A percentile compares a stretch with the other conserved stretches of the same genome.
phyloP scores from a whole-genome alignment of 2,888 invertebrate genomes.

The Mactromeris polynyma region DNA sequence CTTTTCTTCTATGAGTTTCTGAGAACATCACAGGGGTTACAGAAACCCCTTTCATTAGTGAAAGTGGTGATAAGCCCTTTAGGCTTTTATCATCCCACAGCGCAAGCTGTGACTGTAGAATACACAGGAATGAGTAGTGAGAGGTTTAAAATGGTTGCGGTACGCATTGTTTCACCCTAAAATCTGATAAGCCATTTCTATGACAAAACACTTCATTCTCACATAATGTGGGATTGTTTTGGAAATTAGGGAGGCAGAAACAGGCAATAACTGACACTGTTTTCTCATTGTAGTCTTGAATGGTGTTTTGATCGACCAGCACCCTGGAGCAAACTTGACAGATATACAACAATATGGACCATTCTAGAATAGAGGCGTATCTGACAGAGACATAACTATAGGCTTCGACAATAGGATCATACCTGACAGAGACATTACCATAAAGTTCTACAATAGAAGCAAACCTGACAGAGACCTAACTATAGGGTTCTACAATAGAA shows the following conservation, averaged over 20 bases:
- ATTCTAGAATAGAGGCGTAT: not conserved
- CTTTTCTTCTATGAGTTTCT: not conserved
- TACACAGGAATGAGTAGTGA: constrained; percentile 45
- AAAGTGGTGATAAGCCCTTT: constrained; percentile 44
- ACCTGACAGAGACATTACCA: no score
- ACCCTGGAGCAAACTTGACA: not conserved
- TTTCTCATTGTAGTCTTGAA: constrained; percentile 1
- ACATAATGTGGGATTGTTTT: constrained; percentile 28
- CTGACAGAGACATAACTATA: no score
- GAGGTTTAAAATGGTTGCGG: constrained; percentile 35
- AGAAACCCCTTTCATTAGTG: constrained; percentile 38
- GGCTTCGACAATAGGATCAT: no score
- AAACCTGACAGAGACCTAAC: no score
- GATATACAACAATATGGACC: not conserved
- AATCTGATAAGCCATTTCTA: constrained; percentile 33
- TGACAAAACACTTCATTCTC: constrained; percentile 38
- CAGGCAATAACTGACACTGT: constrained; percentile 14
- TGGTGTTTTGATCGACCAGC: not conserved
- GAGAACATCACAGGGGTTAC: constrained; percentile 25
- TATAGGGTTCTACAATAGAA: no score
- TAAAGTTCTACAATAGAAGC: no score
- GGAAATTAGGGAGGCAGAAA: constrained; percentile 21
- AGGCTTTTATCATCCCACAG: constrained; percentile 32
- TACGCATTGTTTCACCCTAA: constrained; percentile 44
- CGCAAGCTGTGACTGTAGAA: constrained; percentile 35